phyloP scores from a whole-genome alignment of 2,113 vertebrate genomes.

The Hirundichthys speculiger region DNA sequence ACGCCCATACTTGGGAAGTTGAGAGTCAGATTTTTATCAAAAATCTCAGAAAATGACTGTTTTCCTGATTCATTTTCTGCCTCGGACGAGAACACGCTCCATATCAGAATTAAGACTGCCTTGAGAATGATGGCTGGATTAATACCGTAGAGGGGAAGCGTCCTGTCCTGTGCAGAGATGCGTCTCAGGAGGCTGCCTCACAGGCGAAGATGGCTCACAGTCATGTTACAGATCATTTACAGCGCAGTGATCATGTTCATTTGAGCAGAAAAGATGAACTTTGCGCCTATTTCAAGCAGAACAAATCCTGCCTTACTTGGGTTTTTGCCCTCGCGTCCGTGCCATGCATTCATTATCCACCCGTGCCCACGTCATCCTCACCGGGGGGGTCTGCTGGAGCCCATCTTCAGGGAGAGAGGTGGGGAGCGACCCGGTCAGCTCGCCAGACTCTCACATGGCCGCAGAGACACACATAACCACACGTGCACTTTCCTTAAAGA shows the following conservation, averaged over 20 bases:
- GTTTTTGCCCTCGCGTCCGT: too few relatives aligned
- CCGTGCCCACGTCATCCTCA: too few relatives aligned
- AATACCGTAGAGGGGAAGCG: slow-evolving; percentile 20
- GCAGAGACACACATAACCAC: too few relatives aligned
- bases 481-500: too few relatives aligned
- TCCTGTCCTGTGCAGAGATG: too few relatives aligned
- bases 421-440: too few relatives aligned
- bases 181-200: background rate
- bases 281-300: background rate
- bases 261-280: background rate
- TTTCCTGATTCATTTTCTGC: slow-evolving; percentile 39
- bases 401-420: too few relatives aligned
- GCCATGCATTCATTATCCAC: too few relatives aligned
- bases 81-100: slow-evolving; percentile 1
- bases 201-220: background rate
- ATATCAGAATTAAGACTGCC: slow-evolving; percentile 25
- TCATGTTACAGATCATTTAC: background rate
- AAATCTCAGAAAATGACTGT: slow-evolving; percentile 23
- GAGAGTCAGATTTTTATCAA: slow-evolving; percentile 28
- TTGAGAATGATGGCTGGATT: slow-evolving; percentile 12
- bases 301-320: background rate
- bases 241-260: background rate
- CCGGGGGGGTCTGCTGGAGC: too few relatives aligned
- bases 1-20: slow-evolving; percentile 13
- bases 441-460: too few relatives aligned